Evolutionary conservation across 2,888 invertebrate species (phyloP).

Genomic region (Lepeophtheirus nordmannii): DNA sequence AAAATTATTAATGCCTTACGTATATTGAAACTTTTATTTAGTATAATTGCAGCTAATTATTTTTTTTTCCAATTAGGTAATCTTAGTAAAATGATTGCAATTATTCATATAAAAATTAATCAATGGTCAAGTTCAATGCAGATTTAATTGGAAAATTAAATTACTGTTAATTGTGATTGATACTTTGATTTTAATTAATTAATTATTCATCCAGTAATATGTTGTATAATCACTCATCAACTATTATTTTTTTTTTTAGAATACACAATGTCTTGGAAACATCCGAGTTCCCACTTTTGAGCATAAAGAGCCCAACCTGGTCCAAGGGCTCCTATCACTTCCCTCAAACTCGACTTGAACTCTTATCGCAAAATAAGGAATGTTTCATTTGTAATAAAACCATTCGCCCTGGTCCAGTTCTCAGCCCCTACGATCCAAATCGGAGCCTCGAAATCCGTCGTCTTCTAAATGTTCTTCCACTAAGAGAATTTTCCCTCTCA

Average conservation of each 20-base stretch:
- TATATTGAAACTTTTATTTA: too few species aligned
- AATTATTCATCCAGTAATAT: too few species aligned
- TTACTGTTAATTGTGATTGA: too few species aligned
- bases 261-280: background rate
- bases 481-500: background rate
- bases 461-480: background rate
- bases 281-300: background rate
- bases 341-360: background rate
- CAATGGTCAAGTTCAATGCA: too few species aligned
- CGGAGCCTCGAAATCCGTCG: background rate
- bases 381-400: background rate
- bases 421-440: conserved; percentile 10
- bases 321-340: background rate
- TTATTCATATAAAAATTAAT: too few species aligned
- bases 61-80: too few species aligned
- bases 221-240: too few species aligned
- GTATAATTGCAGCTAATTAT: too few species aligned
- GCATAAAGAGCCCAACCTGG: background rate
- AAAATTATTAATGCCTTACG: too few species aligned
- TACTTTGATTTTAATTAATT: too few species aligned
- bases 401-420: background rate
- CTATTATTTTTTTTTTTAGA: background rate
- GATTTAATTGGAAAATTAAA: too few species aligned
- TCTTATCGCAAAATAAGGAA: background rate
- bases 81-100: too few species aligned